Conservation (phyloP, 2,888 invertebrate species). For the Epiblema foenella region DNA sequence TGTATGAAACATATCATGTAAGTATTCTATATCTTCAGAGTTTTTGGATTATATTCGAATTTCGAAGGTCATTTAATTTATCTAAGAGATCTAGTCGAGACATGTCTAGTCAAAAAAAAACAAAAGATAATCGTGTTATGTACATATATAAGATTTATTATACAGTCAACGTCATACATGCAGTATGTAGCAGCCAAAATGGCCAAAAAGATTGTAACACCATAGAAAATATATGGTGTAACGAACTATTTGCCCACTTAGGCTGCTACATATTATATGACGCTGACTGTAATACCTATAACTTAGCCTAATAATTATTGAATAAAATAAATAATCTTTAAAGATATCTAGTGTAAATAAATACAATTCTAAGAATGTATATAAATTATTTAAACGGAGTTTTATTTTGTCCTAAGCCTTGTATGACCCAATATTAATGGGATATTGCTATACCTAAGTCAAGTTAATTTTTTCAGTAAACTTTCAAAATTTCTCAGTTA, state of each 20-base stretch:
- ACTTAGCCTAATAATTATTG: slow-evolving; percentile 13
- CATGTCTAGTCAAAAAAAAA: slow-evolving; percentile 34
- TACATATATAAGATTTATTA: slow-evolving; percentile 40
- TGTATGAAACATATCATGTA: slow-evolving; percentile 36
- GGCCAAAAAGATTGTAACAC: too few species aligned
- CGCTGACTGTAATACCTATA: slow-evolving; percentile 21
- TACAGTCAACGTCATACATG: too few species aligned
- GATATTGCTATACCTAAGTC: too few species aligned
- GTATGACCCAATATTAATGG: too few species aligned
- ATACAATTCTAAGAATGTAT: slow-evolving; percentile 36
- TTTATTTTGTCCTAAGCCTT: slow-evolving; percentile 22
- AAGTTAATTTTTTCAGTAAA: too few species aligned
- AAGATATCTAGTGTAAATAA: slow-evolving; percentile 34
- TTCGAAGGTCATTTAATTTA: slow-evolving; percentile 3
- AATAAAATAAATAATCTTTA: slow-evolving; percentile 23
- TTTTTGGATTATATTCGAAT: slow-evolving; percentile 9
- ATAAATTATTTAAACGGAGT: slow-evolving; percentile 28
- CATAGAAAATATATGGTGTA: too few species aligned
- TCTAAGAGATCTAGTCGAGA: slow-evolving; percentile 32
- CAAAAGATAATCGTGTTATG: slow-evolving; percentile 34
- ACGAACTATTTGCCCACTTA: too few species aligned
- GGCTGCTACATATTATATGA: too few species aligned
- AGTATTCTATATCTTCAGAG: slow-evolving; percentile 15
- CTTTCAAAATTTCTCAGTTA: too few species aligned
- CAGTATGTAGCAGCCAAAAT: too few species aligned